Conservation (phyloP, 2,797 vertebrate genomes). For the Anabas testudineus region DNA sequence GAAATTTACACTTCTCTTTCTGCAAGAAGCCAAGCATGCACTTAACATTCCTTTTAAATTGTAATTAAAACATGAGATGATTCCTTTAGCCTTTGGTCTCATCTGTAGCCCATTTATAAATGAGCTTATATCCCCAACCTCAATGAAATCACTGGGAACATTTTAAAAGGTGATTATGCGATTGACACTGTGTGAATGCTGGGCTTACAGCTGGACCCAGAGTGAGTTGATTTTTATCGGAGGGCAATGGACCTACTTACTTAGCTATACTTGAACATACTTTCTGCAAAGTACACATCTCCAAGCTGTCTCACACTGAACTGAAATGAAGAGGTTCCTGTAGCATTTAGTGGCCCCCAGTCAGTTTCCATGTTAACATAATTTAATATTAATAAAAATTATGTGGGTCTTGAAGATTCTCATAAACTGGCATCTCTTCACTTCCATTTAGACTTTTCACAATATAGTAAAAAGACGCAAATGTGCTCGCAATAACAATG, state of each 20-base stretch:
- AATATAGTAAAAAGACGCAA: too few species aligned
- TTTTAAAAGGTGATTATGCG: conserved; percentile 66
- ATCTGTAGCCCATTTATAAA: conserved; percentile 66
- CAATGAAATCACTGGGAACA: conserved; percentile 47
- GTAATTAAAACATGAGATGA: conserved; percentile 72
- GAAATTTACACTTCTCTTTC: conserved; percentile 47
- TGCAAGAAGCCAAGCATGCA: conserved; percentile 36
- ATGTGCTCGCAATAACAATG: too few species aligned
- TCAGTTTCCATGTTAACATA: too few species aligned
- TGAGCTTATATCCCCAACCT: conserved; percentile 68
- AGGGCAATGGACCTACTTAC: conserved; percentile 39
- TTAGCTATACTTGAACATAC: conserved; percentile 16
- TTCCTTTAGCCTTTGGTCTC: conserved; percentile 57
- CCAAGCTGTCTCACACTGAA: conserved; percentile 18
- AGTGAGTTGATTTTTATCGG: conserved; percentile 57
- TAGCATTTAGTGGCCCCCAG: too few species aligned
- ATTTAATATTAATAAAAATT: too few species aligned
- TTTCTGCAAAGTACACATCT: conserved; percentile 34
- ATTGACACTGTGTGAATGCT: conserved; percentile 67
- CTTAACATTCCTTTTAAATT: conserved; percentile 59
- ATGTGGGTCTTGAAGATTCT: too few species aligned
- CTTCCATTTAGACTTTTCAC: too few species aligned
- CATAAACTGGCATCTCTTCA: too few species aligned
- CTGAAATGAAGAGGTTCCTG: conserved; percentile 10
- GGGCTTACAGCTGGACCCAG: conserved; percentile 54